A percentile compares a stretch with the other conserved stretches of the same genome.
phyloP scores from a whole-genome alignment of 2,888 invertebrate species.

The Meteorus colon region DNA sequence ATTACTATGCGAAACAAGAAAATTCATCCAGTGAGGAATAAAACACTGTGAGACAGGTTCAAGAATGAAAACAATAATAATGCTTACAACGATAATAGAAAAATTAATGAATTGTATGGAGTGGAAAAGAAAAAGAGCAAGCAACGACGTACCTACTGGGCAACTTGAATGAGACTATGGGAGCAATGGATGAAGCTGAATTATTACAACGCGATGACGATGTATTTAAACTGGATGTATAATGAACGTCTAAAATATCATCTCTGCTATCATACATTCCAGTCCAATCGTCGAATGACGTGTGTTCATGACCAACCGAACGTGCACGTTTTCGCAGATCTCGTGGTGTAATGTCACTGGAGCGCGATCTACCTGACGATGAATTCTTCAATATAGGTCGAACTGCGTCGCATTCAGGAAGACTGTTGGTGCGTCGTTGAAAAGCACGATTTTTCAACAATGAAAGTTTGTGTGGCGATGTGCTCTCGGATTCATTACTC shows the following conservation, averaged over 20 bases:
- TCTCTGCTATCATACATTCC: constrained; percentile 37
- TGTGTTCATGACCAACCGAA: constrained; percentile 65
- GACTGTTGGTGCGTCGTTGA: constrained; percentile 77
- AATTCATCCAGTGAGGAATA: too few relatives aligned
- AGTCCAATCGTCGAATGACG: constrained; percentile 48
- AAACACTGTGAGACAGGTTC: too few relatives aligned
- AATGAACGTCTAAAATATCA: constrained; percentile 38
- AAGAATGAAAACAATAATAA: background rate
- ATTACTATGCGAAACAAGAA: too few relatives aligned
- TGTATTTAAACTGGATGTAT: constrained; percentile 43
- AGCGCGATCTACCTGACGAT: constrained; percentile 71
- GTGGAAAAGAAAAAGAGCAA: constrained; percentile 16
- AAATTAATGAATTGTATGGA: constrained; percentile 9
- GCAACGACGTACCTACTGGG: constrained; percentile 52
- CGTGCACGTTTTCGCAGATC: constrained; percentile 66
- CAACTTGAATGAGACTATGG: constrained; percentile 54
- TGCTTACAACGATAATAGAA: background rate
- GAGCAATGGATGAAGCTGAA: constrained; percentile 51
- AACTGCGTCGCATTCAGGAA: constrained; percentile 74
- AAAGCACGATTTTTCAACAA: constrained; percentile 76
- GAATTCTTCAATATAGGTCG: constrained; percentile 81
- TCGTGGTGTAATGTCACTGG: constrained; percentile 74
- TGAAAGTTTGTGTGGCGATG: constrained; percentile 77
- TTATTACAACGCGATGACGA: constrained; percentile 48
- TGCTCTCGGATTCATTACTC: constrained; percentile 76